Percentiles rank a stretch among this genome's conserved stretches.
These are phyloP conservation scores for Cerastis leucographa DNA, from an alignment of 2,888 invertebrate genomes.

Conservation along the genomic window DNA sequence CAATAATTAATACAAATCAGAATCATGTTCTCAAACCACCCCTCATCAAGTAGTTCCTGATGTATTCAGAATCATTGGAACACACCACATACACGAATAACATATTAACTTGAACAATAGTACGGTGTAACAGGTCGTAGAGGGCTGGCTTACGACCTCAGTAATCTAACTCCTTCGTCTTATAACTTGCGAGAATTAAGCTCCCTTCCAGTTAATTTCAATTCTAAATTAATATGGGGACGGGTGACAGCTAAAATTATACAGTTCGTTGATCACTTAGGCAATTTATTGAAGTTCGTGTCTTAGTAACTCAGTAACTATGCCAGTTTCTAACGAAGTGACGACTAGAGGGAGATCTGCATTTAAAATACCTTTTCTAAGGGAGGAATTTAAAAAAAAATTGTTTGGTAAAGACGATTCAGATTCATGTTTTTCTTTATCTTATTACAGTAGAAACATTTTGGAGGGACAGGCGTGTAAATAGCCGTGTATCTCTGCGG, in stretches of 20 bases:
- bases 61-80: slow-evolving; percentile 40
- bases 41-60: slow-evolving; percentile 20
- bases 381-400: neutral
- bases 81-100: slow-evolving; percentile 52
- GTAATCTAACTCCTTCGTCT: slow-evolving; percentile 48
- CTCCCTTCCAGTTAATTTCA: slow-evolving; percentile 61
- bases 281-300: slow-evolving; percentile 53
- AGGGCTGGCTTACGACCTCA: slow-evolving; percentile 44
- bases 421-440: neutral
- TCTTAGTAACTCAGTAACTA: neutral
- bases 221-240: slow-evolving; percentile 51
- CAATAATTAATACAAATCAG: slow-evolving; percentile 28
- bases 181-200: slow-evolving; percentile 53
- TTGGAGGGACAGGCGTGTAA: too few species aligned
- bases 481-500: too few species aligned
- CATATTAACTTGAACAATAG: slow-evolving; percentile 52
- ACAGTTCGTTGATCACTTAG: slow-evolving; percentile 58
- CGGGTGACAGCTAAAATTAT: slow-evolving; percentile 51
- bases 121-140: slow-evolving; percentile 57
- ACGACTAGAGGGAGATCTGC: neutral
- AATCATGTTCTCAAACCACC: slow-evolving; percentile 20
- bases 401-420: neutral
- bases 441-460: too few species aligned
- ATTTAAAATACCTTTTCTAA: neutral
- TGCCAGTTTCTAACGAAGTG: slow-evolving; percentile 7